Evolutionary conservation across 2,113 vertebrate genomes (phyloP), one percentile per base, ranked within the genome.

Genomic region (Mormoops blainvillei): DNA sequence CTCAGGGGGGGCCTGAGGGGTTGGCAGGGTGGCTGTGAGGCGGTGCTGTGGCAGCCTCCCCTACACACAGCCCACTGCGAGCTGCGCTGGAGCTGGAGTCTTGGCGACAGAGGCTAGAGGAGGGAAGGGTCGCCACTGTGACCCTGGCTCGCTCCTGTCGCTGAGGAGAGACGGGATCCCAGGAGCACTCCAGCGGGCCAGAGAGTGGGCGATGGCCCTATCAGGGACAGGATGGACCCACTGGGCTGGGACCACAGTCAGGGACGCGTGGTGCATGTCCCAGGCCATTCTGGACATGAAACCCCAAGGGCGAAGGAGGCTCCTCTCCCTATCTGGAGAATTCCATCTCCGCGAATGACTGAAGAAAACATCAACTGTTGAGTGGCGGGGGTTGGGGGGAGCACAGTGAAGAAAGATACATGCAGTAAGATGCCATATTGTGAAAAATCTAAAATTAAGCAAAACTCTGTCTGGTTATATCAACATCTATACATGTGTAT

Each of bases 281-380:
- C 58, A 41, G 67, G 82, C 45, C 48, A 31, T 52, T 50, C n/a
- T 84, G n/a, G 36, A 13, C 11, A 2, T 20, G 67, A 77, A 43
- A 24, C 92, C 41, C 70, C 16, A 10, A 41, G 78, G 18, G 18
- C 7, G 0, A 61, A 71, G 65, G 13, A 38, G 70, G 22, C 19
- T 76, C 28, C 22, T 94, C 13, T 78, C 43, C 22, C 22, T 58
- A 3, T 28, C 61, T 68, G 36, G 85, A 95, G 95, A 96, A 81
- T 85, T 81, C 95, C 61, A 82, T 68, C 65, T 50, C 13, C 0
- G 41, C 67, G 52, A 87, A 6, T 41, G 36, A n/a, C 36, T 20
- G 74, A 94, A 94, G 58, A n/a, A 77, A 77, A 68, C 16, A 26
- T 28, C n/a, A n/a, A n/a, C n/a, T n/a, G 70, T 24, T 58, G 61